These are phyloP conservation scores for Stegodyphus dumicola DNA, from an alignment of 1,140 invertebrate species.

Conservation along the genomic window DNA sequence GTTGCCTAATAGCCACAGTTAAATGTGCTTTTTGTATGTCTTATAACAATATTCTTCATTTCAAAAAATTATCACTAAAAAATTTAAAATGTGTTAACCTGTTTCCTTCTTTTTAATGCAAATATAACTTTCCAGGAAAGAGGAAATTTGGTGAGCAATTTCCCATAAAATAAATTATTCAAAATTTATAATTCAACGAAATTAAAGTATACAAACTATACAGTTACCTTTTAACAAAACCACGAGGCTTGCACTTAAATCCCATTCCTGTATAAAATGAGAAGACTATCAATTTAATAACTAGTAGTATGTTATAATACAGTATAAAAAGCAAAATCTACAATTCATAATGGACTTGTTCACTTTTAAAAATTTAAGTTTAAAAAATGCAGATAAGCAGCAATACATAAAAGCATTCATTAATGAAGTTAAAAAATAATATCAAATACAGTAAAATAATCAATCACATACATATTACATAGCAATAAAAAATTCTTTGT, in stretches of 20 bases:
- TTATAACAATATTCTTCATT: no score
- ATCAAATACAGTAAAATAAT: background rate
- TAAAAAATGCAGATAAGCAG: background rate
- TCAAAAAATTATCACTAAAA: no score
- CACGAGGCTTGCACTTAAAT: slow-evolving; percentile 68
- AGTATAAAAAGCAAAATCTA: slow-evolving; percentile 29
- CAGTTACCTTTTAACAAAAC: slow-evolving; percentile 70
- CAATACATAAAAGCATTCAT: background rate
- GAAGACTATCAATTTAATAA: no score
- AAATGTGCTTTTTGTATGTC: no score
- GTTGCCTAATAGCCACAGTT: no score
- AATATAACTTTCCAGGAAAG: background rate
- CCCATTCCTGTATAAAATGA: slow-evolving; percentile 65
- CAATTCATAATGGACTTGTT: background rate
- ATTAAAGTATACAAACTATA: background rate
- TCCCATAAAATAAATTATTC: background rate
- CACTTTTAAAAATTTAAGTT: background rate
- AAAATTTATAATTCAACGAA: background rate
- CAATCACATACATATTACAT: no score
- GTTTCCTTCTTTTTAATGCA: background rate
- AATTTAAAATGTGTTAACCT: no score
- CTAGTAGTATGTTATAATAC: no score
- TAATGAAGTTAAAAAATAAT: background rate
- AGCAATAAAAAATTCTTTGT: no score
- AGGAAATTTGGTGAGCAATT: background rate